These are phyloP conservation scores for Thamnaconus septentrionalis DNA, from an alignment of 2,113 vertebrate genomes.

Conservation along the genomic window DNA sequence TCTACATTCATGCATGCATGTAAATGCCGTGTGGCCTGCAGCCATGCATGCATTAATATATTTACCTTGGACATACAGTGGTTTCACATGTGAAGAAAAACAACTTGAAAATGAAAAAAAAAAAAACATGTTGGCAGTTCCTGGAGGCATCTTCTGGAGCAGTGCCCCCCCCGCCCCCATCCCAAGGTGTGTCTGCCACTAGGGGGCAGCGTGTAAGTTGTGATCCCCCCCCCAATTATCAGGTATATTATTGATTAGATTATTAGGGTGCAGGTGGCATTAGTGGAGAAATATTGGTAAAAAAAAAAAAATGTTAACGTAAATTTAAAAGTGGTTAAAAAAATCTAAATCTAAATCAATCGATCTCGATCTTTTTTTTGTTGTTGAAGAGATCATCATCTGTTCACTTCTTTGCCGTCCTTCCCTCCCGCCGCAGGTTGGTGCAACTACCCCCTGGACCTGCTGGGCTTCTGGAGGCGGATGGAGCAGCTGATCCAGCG, in stretches of 20 bases:
- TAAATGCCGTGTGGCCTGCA: slow-evolving; percentile 44
- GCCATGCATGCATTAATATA: slow-evolving; percentile 27
- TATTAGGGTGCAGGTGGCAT: no score
- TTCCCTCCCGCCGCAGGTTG: slow-evolving; percentile 56
- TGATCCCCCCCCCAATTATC: no score
- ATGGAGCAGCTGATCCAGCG: slow-evolving; percentile 67
- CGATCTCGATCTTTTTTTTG: not conserved
- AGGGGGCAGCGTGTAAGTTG: no score
- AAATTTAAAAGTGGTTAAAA: no score
- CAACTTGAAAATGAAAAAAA: slow-evolving; percentile 1
- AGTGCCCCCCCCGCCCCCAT: not conserved
- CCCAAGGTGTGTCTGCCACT: no score
- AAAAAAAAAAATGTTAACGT: no score
- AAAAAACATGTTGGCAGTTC: not conserved
- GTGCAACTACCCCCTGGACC: slow-evolving; percentile 78
- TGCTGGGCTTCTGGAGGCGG: slow-evolving; percentile 74
- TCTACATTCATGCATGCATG: slow-evolving; percentile 32
- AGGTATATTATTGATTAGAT: no score
- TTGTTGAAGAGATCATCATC: no score
- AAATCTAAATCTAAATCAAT: no score
- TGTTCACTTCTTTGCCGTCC: no score
- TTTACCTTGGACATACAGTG: slow-evolving; percentile 19
- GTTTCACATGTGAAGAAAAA: not conserved
- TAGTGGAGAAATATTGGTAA: no score
- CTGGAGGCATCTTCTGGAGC: slow-evolving; percentile 27